Conservation (phyloP, 2,797 vertebrate genomes). For the Epinephelus coioides region DNA sequence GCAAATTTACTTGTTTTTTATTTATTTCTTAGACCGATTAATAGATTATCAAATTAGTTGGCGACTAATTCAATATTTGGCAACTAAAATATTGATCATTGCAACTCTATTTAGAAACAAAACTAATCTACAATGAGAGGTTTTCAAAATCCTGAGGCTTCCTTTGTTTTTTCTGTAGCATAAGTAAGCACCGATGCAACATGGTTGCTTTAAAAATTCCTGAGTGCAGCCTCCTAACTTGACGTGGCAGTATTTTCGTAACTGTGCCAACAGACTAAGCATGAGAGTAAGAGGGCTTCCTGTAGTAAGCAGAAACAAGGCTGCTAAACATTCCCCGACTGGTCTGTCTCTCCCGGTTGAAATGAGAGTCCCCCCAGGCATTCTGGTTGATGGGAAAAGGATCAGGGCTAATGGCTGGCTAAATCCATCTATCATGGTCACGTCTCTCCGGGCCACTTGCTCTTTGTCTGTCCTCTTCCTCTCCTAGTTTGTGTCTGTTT, state of each 20-base stretch:
- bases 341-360: constrained; percentile 63
- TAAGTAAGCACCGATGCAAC: constrained; percentile 8
- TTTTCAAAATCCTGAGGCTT: background rate
- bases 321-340: constrained; percentile 72
- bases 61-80: no score
- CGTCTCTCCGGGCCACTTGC: constrained; percentile 72
- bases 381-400: constrained; percentile 77
- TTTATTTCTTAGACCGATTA: no score
- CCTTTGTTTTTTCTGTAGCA: background rate
- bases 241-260: constrained; percentile 68
- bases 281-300: constrained; percentile 63
- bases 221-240: constrained; percentile 47
- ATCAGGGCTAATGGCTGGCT: constrained; percentile 75
- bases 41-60: no score
- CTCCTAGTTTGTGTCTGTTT: constrained; percentile 45
- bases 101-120: no score
- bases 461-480: constrained; percentile 71
- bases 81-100: no score
- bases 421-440: constrained; percentile 80
- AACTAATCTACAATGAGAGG: background rate
- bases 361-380: constrained; percentile 69
- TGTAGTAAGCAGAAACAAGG: constrained; percentile 72
- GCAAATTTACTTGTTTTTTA: no score
- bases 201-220: background rate
- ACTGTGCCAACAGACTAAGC: constrained; percentile 69